Percentiles rank a stretch among this genome's conserved stretches.
phyloP scores from a whole-genome alignment of 2,888 invertebrate genomes.

The Trachelus tabidus region DNA sequence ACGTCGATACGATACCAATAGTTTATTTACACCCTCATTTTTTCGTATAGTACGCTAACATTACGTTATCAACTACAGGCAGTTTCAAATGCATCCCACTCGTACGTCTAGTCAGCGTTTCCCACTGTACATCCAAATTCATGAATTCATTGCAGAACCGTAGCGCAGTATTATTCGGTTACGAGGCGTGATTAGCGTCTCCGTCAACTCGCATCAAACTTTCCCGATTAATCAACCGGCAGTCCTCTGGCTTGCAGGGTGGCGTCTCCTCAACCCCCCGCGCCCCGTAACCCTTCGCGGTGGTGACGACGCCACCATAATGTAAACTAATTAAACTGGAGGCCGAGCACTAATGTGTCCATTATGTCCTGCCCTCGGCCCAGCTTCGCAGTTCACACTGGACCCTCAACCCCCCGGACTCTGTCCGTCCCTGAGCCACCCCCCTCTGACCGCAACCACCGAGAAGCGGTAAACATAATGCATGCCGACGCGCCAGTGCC shows the following conservation, averaged over 20 bases:
- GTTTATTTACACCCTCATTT: background rate
- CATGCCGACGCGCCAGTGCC: slow-evolving; percentile 13
- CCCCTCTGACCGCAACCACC: slow-evolving; percentile 42
- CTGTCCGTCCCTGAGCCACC: slow-evolving; percentile 23
- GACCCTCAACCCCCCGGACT: slow-evolving; percentile 38
- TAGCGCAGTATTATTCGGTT: slow-evolving; percentile 44
- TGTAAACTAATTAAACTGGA: slow-evolving; percentile 65
- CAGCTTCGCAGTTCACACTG: slow-evolving; percentile 38
- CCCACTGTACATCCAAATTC: slow-evolving; percentile 30
- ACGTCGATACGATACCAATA: background rate
- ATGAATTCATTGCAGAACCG: slow-evolving; percentile 40
- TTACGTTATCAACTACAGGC: background rate
- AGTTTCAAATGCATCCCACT: background rate
- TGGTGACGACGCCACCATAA: slow-evolving; percentile 61
- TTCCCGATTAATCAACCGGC: slow-evolving; percentile 62
- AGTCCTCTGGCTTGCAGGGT: slow-evolving; percentile 31
- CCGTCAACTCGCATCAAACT: slow-evolving; percentile 63
- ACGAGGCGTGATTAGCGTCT: slow-evolving; percentile 64
- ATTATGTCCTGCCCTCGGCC: slow-evolving; percentile 56
- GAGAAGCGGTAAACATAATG: slow-evolving; percentile 33
- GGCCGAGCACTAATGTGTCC: slow-evolving; percentile 63
- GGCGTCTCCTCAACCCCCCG: slow-evolving; percentile 16
- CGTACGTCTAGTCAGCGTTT: slow-evolving; percentile 42
- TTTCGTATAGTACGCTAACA: background rate
- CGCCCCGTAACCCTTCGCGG: slow-evolving; percentile 40